Evolutionary conservation across 2,113 vertebrate genomes (phyloP).

Genomic region (Elachura formosa): DNA sequence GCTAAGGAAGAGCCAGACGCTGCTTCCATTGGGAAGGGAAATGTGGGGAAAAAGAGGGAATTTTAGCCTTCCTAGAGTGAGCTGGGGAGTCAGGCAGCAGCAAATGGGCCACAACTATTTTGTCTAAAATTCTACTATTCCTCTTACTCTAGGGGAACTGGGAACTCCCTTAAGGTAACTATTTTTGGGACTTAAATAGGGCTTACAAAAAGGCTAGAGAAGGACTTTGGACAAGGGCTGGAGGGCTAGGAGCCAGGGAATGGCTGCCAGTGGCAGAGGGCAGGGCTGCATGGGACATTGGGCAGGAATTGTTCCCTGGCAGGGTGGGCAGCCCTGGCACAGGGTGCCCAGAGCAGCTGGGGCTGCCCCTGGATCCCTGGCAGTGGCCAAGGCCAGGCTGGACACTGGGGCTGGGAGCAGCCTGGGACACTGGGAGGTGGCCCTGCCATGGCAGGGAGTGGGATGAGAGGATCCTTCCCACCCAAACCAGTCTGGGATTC

Average conservation of each 20-base stretch:
- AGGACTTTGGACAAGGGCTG: fast-evolving
- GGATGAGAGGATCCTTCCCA: not conserved
- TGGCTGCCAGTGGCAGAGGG: not conserved
- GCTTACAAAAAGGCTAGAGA: not conserved
- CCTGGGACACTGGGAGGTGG: not conserved
- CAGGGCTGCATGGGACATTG: fast-evolving
- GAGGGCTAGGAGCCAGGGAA: not conserved
- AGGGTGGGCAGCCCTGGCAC: not conserved
- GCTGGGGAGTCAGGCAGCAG: not conserved
- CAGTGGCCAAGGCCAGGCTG: not conserved
- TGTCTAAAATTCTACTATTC: not conserved
- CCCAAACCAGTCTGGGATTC: not conserved
- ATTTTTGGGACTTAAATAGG: not conserved
- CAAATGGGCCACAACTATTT: not conserved
- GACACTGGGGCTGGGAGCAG: fast-evolving
- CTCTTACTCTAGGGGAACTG: not conserved
- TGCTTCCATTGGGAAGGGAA: not conserved
- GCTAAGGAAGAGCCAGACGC: not conserved
- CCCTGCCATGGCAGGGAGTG: not conserved
- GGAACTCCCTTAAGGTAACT: not conserved
- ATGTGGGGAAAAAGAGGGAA: not conserved
- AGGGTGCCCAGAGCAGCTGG: not conserved
- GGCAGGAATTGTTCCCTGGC: fast-evolving
- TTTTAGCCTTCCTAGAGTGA: fast-evolving
- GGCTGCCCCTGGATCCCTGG: not conserved